These are phyloP conservation scores for Sesamia inferens DNA, from an alignment of 2,888 invertebrate species.

Conservation along the genomic window DNA sequence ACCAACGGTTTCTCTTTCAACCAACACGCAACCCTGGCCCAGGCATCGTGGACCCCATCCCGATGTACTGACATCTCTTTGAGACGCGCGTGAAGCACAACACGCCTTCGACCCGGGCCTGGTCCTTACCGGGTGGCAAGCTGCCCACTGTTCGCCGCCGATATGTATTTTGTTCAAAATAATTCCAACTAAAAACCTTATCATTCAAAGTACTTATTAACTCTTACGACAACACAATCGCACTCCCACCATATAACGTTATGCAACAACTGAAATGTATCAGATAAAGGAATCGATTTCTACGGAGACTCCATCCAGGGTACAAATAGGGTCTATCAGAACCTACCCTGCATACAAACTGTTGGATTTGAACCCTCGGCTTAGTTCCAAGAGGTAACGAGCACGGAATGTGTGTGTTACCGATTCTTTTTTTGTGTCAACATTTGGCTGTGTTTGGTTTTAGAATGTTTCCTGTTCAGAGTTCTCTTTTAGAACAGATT, in stretches of 20 bases:
- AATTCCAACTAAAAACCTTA: background rate
- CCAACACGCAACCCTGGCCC: no score
- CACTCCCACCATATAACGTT: constrained; percentile 50
- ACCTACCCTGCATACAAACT: constrained; percentile 72
- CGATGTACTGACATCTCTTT: no score
- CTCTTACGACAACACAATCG: constrained; percentile 29
- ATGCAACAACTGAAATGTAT: constrained; percentile 55
- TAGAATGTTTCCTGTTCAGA: background rate
- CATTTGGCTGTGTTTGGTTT: constrained; percentile 22
- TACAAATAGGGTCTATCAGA: constrained; percentile 71
- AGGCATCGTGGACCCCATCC: no score
- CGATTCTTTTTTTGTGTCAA: constrained; percentile 26
- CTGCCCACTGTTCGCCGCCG: no score
- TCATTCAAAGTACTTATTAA: background rate
- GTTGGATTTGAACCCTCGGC: constrained; percentile 65
- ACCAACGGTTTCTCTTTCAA: no score
- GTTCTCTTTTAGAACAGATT: background rate
- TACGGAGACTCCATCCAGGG: constrained; percentile 64
- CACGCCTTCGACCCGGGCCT: no score
- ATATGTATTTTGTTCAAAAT: background rate
- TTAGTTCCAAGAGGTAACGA: constrained; percentile 63
- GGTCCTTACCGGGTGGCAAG: no score
- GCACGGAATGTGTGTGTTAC: constrained; percentile 54
- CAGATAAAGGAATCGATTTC: constrained; percentile 70
- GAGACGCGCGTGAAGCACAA: no score